Conservation (phyloP, 1,140 invertebrate genomes). For the Drosophila kurseongensis region DNA sequence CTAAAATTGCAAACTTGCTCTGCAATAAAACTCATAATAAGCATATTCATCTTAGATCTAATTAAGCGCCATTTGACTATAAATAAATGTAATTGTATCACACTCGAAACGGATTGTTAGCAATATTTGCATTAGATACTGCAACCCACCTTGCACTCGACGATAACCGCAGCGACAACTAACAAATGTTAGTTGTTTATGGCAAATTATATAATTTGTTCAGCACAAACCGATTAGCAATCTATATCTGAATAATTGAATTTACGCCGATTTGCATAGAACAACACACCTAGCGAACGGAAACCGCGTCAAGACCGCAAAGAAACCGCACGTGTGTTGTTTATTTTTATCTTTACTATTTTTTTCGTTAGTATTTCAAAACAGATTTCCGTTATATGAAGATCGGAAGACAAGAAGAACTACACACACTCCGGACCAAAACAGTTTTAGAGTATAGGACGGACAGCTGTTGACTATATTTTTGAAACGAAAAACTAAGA, state of each 20-base stretch:
- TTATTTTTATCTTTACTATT: not conserved
- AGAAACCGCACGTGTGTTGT: slow-evolving; percentile 34
- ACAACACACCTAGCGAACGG: slow-evolving; percentile 36
- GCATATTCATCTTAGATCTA: not conserved
- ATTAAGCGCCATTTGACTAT: slow-evolving; percentile 9
- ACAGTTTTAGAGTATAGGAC: slow-evolving; percentile 16
- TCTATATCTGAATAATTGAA: slow-evolving; percentile 29
- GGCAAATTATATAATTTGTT: slow-evolving; percentile 71
- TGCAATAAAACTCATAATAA: not conserved
- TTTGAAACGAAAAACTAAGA: slow-evolving; percentile 26
- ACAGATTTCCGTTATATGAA: not conserved
- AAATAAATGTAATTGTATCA: slow-evolving; percentile 22
- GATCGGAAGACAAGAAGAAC: slow-evolving; percentile 3
- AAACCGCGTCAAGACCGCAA: slow-evolving; percentile 9
- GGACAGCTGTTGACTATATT: slow-evolving; percentile 61
- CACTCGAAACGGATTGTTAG: slow-evolving; percentile 5
- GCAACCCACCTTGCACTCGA: slow-evolving; percentile 67
- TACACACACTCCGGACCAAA: slow-evolving; percentile 27
- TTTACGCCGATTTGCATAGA: slow-evolving; percentile 49
- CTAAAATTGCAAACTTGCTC: too few species aligned
- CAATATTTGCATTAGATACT: slow-evolving; percentile 24
- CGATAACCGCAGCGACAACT: slow-evolving; percentile 36
- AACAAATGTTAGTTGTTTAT: slow-evolving; percentile 49
- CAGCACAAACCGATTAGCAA: slow-evolving; percentile 38
- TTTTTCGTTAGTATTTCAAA: slow-evolving; percentile 7